phyloP scores from a whole-genome alignment of 1,140 invertebrate species.

The Luehdorfia chinensis region DNA sequence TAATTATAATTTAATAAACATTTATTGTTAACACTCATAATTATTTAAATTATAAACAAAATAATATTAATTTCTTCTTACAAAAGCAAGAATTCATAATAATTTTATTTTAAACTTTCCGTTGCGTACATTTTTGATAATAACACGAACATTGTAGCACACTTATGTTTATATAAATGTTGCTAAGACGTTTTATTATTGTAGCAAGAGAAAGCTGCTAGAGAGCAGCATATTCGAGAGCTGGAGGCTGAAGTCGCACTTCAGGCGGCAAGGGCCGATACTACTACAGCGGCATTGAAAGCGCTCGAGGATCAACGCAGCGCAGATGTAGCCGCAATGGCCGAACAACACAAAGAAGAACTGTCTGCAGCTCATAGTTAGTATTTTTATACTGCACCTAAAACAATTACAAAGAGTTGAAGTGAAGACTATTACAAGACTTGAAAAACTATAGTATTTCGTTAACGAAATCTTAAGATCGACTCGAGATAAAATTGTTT shows the following conservation, averaged over 20 bases:
- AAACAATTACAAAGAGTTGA: too few relatives aligned
- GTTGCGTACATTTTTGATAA: too few relatives aligned
- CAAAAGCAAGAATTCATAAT: too few relatives aligned
- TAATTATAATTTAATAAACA: neutral
- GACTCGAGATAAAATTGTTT: too few relatives aligned
- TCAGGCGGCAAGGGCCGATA: constrained; percentile 67
- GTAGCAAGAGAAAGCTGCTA: constrained; percentile 54
- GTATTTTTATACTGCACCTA: constrained; percentile 14
- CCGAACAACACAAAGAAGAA: constrained; percentile 68
- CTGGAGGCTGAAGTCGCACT: constrained; percentile 70
- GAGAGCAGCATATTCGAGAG: constrained; percentile 56
- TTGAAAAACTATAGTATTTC: too few relatives aligned
- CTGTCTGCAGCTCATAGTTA: constrained; percentile 64
- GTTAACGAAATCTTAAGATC: too few relatives aligned
- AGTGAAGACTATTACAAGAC: too few relatives aligned
- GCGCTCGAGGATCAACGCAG: constrained; percentile 57
- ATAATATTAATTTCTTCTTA: neutral
- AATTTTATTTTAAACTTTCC: too few relatives aligned
- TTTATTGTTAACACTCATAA: neutral
- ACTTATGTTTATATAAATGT: too few relatives aligned
- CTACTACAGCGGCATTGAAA: constrained; percentile 66
- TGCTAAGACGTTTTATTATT: too few relatives aligned
- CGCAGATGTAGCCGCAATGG: constrained; percentile 46
- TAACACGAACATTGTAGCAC: too few relatives aligned
- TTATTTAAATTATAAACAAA: neutral